A percentile compares a stretch with the other conserved stretches of the same genome.
These are phyloP conservation scores for Carcina quercana DNA, from an alignment of 2,888 invertebrate species.

Conservation along the genomic window DNA sequence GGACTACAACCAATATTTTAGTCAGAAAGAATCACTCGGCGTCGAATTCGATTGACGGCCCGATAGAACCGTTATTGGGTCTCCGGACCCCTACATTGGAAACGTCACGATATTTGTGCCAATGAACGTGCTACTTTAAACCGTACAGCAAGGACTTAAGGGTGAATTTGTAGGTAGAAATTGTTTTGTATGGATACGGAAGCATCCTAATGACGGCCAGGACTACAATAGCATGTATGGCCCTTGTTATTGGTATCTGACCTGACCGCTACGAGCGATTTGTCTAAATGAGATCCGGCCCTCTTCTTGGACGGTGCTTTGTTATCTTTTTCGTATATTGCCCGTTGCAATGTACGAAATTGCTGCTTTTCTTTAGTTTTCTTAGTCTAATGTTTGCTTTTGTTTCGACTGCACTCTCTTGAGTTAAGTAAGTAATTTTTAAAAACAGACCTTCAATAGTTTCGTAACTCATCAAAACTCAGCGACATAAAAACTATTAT, in stretches of 20 bases:
- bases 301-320: conserved; percentile 45
- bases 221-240: conserved; percentile 67
- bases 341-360: conserved; percentile 20
- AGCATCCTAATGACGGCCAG: conserved; percentile 67
- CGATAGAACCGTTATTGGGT: conserved; percentile 49
- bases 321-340: conserved; percentile 45
- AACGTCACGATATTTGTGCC: conserved; percentile 10
- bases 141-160: conserved; percentile 30
- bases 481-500: too few relatives aligned
- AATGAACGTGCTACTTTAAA: conserved; percentile 24
- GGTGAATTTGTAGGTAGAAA: conserved; percentile 25
- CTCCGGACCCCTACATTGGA: conserved; percentile 33
- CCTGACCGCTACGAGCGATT: conserved; percentile 72
- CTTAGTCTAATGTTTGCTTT: too few relatives aligned
- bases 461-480: too few relatives aligned
- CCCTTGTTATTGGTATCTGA: conserved; percentile 72
- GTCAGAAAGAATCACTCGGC: conserved; percentile 39
- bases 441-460: too few relatives aligned
- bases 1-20: conserved; percentile 34
- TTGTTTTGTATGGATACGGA: conserved; percentile 42
- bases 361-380: too few relatives aligned
- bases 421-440: too few relatives aligned
- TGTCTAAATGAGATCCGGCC: conserved; percentile 73
- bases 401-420: too few relatives aligned
- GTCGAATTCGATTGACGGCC: conserved; percentile 42